Evolutionary conservation across 2,888 invertebrate genomes (phyloP).

Genomic region (Philopedon plagiatum): DNA sequence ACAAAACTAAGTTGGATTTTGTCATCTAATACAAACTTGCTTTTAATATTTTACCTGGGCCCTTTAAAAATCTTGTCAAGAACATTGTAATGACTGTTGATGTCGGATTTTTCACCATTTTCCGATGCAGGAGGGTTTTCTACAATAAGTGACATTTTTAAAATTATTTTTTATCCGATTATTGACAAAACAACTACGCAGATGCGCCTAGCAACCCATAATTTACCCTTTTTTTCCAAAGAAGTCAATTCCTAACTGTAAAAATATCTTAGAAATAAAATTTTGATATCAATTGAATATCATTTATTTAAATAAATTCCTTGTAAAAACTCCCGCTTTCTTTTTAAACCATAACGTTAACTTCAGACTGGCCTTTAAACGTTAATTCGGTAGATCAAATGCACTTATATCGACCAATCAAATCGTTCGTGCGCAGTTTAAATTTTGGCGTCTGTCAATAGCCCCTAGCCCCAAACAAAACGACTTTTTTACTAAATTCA

Average conservation of each 20-base stretch:
- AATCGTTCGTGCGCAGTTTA: conserved; percentile 26
- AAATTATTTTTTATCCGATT: conserved; percentile 11
- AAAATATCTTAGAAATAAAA: neutral
- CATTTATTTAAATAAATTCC: neutral
- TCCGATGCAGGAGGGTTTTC: conserved; percentile 17
- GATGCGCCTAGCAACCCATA: conserved; percentile 2
- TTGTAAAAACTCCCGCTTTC: neutral
- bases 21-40: too few relatives aligned
- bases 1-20: too few relatives aligned
- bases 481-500: neutral
- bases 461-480: conserved; percentile 29
- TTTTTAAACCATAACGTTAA: neutral
- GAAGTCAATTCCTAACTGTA: too few relatives aligned
- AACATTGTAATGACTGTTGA: conserved; percentile 18
- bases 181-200: conserved; percentile 29
- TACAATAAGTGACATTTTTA: conserved; percentile 34
- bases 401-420: conserved; percentile 12
- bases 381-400: conserved; percentile 6
- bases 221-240: neutral
- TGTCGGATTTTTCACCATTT: conserved; percentile 18
- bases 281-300: too few relatives aligned
- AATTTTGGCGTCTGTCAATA: conserved; percentile 24
- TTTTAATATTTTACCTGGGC: conserved; percentile 34
- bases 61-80: conserved; percentile 45
- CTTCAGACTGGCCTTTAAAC: neutral